Evolutionary conservation across 2,797 vertebrate species (phyloP), one percentile per base, ranked within the genome.

Genomic region (Lemur catta): DNA sequence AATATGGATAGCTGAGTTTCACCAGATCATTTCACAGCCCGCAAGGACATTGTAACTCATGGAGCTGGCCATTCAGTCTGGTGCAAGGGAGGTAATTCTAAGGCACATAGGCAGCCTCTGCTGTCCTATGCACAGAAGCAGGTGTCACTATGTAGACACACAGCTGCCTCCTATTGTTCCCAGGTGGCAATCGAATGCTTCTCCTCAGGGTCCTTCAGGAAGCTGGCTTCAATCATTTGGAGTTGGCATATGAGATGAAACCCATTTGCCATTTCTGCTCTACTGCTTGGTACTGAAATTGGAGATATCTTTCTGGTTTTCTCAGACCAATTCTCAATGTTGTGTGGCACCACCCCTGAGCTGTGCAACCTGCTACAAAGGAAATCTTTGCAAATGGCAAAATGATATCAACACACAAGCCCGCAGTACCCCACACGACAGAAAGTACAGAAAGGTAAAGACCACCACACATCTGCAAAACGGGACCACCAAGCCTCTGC

Each of bases 221-320:
- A 93, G 12, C 18, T 86, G n/a, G 46, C 75, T 84, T 93, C 50
- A 59, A 22, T 90, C 80, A 75, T 1, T 30, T 35, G 38, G n/a
- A 92, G 81, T 90, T 93, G 84, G 61, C 84, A 63, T 59, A 13
- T 41, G 67, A 89, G 22, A 72, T 69, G 52, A 93, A 94, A 78
- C 26, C 3, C 26, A 57, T 67, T 94, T 94, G 26, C 76, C 61
- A 75, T 93, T 76, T 76, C 48, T 96, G 28, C 3, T 87, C n/a
- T 81, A 1, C 11, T 78, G 55, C 17, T 33, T 67, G 30, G 9
- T 90, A 24, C 41, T 81, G 6, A 94, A 81, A 67, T 89, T 94
- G 55, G n/a, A 80, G 89, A 11, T 80, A 72, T 20, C 33, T 50
- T 69, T 94, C 38, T 75, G 33, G 55, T 65, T 82, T 67, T 79